Base-by-base conservation (phyloP, 92 coral and sea anemone species). In the Heliopora coerulea region DNA sequence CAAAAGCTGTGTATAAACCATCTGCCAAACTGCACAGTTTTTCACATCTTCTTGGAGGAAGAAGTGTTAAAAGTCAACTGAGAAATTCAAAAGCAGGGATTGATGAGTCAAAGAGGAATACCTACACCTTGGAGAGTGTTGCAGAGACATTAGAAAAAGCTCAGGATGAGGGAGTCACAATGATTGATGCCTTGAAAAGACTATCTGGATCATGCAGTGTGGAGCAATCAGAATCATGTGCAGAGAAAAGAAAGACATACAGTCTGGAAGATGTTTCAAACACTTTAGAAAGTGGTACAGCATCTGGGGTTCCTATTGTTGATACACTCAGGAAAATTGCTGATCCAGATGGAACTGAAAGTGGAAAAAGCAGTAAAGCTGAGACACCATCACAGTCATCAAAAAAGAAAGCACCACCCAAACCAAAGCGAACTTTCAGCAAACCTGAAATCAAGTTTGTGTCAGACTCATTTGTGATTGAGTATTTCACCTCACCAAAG, bases 41-140 rank as follows among this genome's bases (percentile, higher is more conserved):
- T 24, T 68, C 75, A 17, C 75, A 68, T 50, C 44, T 68, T 30
- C 54, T 68, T 26, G 75, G 60, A 14, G 59, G 60, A 15, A 48
- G 56, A 28, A 33, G 46, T 33, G 9, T 31, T 33, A 39, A 49
- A 20, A 48, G 18, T 21, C 30, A 3, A 10, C 54, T 39, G 8
- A 27, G 75, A 18, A 50, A 13, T 23, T 1, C 25, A 30, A 68
- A 42, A 34, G 60, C 50, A 29, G 56, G 31, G 14, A 78, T 63
- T 6, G 74, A 78, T 37, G 62, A 49, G 41, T 30, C 83, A 13
- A 81, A 87, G 19, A 85, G 96, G 27, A 83, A 86, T 33, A 92
- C 96, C 0, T 92, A 92, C 32, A 83, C 89, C 18, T 82, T 87
- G 40, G 97, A 92, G 14, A 84, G 68, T 11, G 86, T 87, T 28